Conservation (phyloP, 2,888 invertebrate species). For the Plutella xylostella region DNA sequence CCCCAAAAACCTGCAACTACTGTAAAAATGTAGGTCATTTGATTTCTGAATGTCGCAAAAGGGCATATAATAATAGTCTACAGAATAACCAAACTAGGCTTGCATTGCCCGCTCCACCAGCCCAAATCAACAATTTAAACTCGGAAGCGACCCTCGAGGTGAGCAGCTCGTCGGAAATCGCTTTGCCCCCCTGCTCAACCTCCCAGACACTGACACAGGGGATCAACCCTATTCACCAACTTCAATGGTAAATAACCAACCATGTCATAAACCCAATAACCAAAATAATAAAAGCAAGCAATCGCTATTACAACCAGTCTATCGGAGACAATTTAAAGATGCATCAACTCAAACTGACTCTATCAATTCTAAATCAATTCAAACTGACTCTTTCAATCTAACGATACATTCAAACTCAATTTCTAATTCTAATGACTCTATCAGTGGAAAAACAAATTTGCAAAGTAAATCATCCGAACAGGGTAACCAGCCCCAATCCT, state of each 20-base stretch:
- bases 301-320: not conserved
- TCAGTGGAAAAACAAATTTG: too few species aligned
- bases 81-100: not conserved
- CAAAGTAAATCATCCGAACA: too few species aligned
- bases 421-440: too few species aligned
- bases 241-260: conserved; percentile 11
- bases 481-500: too few species aligned
- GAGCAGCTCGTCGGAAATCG: conserved; percentile 16
- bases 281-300: not conserved
- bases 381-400: too few species aligned
- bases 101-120: not conserved
- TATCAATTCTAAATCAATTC: too few species aligned
- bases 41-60: not conserved
- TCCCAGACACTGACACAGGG: conserved; percentile 12
- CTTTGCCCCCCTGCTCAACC: conserved; percentile 6
- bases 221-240: conserved; percentile 11
- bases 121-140: conserved; percentile 15
- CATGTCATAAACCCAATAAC: too few species aligned
- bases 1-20: conserved; percentile 4
- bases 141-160: conserved; percentile 12
- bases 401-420: too few species aligned
- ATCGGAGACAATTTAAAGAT: conserved; percentile 18
- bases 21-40: conserved; percentile 6
- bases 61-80: not conserved
- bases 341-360: conserved; percentile 20